These are phyloP conservation scores for Triplophysa yarkandensis DNA, from an alignment of 2,797 vertebrate genomes.

Conservation along the genomic window DNA sequence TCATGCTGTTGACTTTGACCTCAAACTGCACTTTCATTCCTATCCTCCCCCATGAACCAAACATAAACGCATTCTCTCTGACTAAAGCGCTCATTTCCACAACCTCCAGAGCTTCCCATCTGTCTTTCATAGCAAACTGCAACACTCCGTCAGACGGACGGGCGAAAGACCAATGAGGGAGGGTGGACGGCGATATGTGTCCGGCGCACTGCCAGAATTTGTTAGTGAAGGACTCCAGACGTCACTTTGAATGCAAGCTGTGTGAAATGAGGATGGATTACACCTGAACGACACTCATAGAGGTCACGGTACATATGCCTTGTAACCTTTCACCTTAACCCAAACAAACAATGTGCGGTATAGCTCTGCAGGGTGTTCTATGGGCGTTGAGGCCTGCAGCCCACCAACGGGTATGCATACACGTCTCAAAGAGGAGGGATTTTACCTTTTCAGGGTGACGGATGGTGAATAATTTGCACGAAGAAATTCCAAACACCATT, in stretches of 20 bases:
- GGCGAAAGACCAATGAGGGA: not conserved
- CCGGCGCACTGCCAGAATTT: constrained; percentile 17
- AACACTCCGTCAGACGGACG: constrained; percentile 1
- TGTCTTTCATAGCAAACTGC: constrained; percentile 31
- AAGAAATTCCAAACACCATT: constrained; percentile 59
- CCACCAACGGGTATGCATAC: constrained; percentile 1
- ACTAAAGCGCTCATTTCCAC: constrained; percentile 1
- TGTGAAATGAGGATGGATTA: constrained; percentile 24
- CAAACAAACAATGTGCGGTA: constrained; percentile 13
- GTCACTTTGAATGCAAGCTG: constrained; percentile 17
- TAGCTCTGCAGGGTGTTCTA: not conserved
- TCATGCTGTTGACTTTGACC: constrained; percentile 19
- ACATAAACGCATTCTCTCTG: constrained; percentile 4
- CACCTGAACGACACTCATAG: constrained; percentile 12
- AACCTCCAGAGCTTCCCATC: constrained; percentile 13
- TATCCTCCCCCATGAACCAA: constrained; percentile 2
- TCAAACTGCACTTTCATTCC: constrained; percentile 11
- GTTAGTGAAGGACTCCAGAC: constrained; percentile 31
- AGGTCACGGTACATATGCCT: constrained; percentile 24
- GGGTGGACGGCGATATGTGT: not conserved
- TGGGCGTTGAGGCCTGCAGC: constrained; percentile 20
- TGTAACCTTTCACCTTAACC: constrained; percentile 23
- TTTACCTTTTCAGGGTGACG: constrained; percentile 48
- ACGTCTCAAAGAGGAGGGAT: constrained; percentile 9
- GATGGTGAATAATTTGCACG: constrained; percentile 57